Percentiles rank a stretch among this genome's conserved stretches.
These are phyloP conservation scores for Nomia melanderi DNA, from an alignment of 1,140 invertebrate species.

Conservation along the genomic window DNA sequence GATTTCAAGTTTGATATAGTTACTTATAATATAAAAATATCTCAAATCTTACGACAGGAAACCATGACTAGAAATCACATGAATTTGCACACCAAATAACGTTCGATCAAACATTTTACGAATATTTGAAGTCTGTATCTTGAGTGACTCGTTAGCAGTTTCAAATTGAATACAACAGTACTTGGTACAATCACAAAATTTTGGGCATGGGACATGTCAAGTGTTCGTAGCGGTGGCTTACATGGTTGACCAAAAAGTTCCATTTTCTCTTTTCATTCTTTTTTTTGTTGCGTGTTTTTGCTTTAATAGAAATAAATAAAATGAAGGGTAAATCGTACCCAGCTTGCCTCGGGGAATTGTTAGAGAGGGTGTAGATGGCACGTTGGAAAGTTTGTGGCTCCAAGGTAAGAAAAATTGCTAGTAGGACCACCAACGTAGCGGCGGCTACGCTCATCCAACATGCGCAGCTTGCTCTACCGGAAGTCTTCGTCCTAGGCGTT, in stretches of 20 bases:
- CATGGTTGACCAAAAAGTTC: constrained; percentile 1
- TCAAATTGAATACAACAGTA: no score
- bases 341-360: constrained; percentile 75
- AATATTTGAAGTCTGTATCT: neutral
- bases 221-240: neutral
- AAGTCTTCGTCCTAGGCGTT: constrained; percentile 72
- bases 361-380: constrained; percentile 73
- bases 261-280: neutral
- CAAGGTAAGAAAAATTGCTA: constrained; percentile 77
- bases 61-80: neutral
- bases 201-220: constrained; percentile 19
- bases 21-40: no score
- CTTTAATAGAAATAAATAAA: constrained; percentile 57
- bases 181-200: neutral
- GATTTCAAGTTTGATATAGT: no score
- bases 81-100: neutral
- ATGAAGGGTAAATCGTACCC: constrained; percentile 75
- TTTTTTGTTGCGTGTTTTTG: no score
- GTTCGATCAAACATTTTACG: neutral
- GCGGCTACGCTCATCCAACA: constrained; percentile 74
- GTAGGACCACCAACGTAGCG: constrained; percentile 72
- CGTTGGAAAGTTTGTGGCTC: constrained; percentile 73
- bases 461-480: constrained; percentile 69
- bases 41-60: no score
- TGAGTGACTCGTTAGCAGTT: neutral